Base-by-base conservation (phyloP, 2,888 invertebrate species). In the Limnephilus marmoratus region DNA sequence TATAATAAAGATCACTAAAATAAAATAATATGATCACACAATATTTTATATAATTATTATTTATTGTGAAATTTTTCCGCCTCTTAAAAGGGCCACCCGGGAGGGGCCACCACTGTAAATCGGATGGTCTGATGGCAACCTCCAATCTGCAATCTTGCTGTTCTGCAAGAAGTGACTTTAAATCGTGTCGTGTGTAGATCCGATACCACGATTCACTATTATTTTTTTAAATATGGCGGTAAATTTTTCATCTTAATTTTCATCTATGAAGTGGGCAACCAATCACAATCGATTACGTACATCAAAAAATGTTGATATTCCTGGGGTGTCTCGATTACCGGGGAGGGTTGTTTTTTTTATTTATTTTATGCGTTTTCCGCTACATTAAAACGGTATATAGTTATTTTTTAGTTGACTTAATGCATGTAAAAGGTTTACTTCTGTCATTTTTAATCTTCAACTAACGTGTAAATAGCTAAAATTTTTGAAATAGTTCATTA, bases 221-320 rank as follows among this genome's bases (percentile, higher is more conserved):
- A 24, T 68, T 68, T 68, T 68, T 68, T 68, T 9, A 68, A 68
- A 68, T 68, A 24, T 68, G n/a, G 68, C n/a, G 68, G 68, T 68
- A 24, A 68, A 68, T 68, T 68, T 24, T 68, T 68, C 7, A 68
- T 68, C 1, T 68, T 18, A 41, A 41, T 12, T 68, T 68, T 24
- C 9, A 9, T 68, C 68, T 68, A 68, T 24, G 68, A n/a, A 24
- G 24, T n/a, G 24, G 9, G 7, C 85, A 41, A 41, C 85, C 85
- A 85, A 85, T 85, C 41, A 85, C 85, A 41, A 37, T 85, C 85
- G 41, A 85, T 37, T 85, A 85, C 85, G 85, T 85, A 85, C 85
- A 41, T 41, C n/a, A 9, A 9, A n/a, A 68, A 68, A 24, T 37
- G 34, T 85, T 85, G 24, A 34, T 85, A 34, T 85, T 85, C 11